Evolutionary conservation across 2,797 vertebrate genomes (phyloP).

Genomic region (Lutjanus argentimaculatus): DNA sequence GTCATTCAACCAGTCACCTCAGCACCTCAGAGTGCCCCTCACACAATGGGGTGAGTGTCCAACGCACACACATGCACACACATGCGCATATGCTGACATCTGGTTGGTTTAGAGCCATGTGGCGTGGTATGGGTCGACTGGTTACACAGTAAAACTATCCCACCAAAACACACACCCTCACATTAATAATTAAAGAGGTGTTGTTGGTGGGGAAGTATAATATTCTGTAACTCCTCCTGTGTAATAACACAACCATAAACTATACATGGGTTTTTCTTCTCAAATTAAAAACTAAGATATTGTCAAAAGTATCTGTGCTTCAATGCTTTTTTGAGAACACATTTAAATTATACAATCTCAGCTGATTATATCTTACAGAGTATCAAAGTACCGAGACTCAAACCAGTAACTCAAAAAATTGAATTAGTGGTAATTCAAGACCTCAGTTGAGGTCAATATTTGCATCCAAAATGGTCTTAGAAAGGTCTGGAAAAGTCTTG

Average conservation of each 20-base stretch:
- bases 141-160: constrained; percentile 52
- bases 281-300: background rate
- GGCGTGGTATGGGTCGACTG: constrained; percentile 24
- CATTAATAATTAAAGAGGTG: constrained; percentile 61
- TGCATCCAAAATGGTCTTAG: no score
- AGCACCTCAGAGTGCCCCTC: constrained; percentile 67
- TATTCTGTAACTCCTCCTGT: constrained; percentile 18
- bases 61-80: constrained; percentile 14
- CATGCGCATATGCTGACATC: background rate
- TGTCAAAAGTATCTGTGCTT: no score
- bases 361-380: no score
- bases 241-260: background rate
- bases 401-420: no score
- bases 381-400: no score
- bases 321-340: no score
- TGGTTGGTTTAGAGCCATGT: constrained; percentile 51
- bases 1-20: constrained; percentile 75
- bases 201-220: constrained; percentile 14
- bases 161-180: constrained; percentile 40
- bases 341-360: no score
- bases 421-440: no score
- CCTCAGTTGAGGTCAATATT: no score
- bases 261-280: background rate
- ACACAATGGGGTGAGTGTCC: constrained; percentile 71
- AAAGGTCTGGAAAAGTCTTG: no score